Evolutionary conservation across 2,797 vertebrate species (phyloP).

Genomic region (Cryptoprocta ferox): DNA sequence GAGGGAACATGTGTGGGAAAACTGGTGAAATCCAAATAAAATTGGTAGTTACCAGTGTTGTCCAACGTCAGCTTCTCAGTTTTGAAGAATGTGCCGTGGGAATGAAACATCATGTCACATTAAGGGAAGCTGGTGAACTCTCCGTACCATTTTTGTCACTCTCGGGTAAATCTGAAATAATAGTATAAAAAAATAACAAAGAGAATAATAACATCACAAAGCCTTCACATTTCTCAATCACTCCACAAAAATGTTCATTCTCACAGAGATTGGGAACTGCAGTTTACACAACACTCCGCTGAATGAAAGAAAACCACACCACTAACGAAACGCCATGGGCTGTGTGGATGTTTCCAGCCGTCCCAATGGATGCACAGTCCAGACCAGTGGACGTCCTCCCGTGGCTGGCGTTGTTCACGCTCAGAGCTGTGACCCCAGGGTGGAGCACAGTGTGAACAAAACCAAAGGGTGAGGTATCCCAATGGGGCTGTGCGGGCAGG

Average conservation of each 20-base stretch:
- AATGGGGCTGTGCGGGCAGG: not conserved
- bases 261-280: not conserved
- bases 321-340: not conserved
- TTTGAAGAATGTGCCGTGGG: not conserved
- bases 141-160: not conserved
- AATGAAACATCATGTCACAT: not conserved
- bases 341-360: not conserved
- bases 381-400: not conserved
- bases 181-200: not conserved
- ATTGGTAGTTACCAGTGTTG: not conserved
- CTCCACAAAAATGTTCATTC: not conserved
- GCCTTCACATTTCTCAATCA: not conserved
- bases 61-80: not conserved
- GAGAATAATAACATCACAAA: not conserved
- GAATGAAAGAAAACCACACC: not conserved
- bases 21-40: not conserved
- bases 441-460: not conserved
- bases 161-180: conserved; percentile 4
- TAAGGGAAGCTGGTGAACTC: not conserved
- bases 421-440: not conserved
- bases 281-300: not conserved
- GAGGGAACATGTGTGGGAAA: not conserved
- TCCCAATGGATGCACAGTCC: rapidly evolving
- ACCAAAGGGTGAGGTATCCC: not conserved
- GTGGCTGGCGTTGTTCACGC: not conserved